These are phyloP conservation scores for Otolemur crassicaudatus DNA, from an alignment of 2,797 vertebrate species.

Conservation along the genomic window DNA sequence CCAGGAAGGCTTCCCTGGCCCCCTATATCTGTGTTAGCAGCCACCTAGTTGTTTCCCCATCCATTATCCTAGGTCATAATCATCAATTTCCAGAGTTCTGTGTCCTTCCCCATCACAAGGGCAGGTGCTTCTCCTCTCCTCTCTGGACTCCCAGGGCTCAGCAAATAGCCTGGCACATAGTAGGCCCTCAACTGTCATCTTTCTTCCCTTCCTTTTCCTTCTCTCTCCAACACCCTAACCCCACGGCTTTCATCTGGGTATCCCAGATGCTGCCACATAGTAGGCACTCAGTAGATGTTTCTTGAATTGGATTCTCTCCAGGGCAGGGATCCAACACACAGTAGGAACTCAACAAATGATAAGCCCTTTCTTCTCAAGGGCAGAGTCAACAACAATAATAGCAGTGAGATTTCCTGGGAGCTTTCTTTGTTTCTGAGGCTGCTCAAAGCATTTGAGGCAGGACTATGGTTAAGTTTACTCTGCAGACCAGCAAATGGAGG, in stretches of 20 bases:
- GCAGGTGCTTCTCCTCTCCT: neutral
- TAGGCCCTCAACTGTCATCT: neutral
- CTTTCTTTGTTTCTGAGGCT: neutral
- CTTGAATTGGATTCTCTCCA: neutral
- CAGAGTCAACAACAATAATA: neutral
- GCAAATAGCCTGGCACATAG: constrained; percentile 1
- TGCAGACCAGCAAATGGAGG: neutral
- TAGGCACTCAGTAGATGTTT: neutral
- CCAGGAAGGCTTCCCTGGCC: constrained; percentile 37
- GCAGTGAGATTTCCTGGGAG: neutral
- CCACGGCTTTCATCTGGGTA: neutral
- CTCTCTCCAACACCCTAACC: neutral
- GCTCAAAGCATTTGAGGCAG: neutral
- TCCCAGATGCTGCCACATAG: neutral
- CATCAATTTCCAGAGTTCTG: neutral
- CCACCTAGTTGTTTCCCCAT: neutral
- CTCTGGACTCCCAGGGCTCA: neutral
- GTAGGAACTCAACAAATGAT: neutral
- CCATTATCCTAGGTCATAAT: neutral
- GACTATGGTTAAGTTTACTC: neutral
- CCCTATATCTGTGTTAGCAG: neutral
- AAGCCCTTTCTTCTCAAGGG: neutral
- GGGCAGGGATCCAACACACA: neutral
- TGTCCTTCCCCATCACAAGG: neutral
- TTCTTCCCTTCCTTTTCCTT: neutral